These are phyloP conservation scores for Drosophila parthenogenetica DNA, from an alignment of 2,888 invertebrate genomes.

Conservation along the genomic window DNA sequence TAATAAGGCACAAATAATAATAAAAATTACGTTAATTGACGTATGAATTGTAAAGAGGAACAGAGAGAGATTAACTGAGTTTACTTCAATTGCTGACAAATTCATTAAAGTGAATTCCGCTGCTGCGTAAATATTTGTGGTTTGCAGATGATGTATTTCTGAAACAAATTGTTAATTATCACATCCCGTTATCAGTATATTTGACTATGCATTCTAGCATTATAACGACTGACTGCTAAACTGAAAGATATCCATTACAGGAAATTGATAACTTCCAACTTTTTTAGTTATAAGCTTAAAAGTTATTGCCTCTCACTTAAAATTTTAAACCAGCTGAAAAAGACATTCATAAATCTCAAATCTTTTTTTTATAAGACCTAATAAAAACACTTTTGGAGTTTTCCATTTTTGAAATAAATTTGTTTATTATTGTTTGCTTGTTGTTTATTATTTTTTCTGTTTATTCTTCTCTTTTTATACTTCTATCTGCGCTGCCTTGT, in stretches of 20 bases:
- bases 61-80: background rate
- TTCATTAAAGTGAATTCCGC: constrained; percentile 23
- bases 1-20: background rate
- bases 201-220: constrained; percentile 3
- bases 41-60: background rate
- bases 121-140: constrained; percentile 31
- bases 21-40: background rate
- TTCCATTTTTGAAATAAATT: constrained; percentile 70
- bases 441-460: constrained; percentile 31
- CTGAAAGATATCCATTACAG: background rate
- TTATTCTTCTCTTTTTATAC: constrained; percentile 13
- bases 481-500: constrained; percentile 26
- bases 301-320: background rate
- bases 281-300: background rate
- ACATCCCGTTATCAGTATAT: constrained; percentile 1
- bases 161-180: constrained; percentile 29
- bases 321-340: background rate
- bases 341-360: too few species aligned
- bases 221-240: background rate
- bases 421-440: constrained; percentile 77
- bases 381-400: constrained; percentile 8
- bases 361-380: background rate
- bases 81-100: constrained; percentile 21
- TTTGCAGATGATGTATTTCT: constrained; percentile 25
- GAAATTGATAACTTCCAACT: too few species aligned